phyloP scores from a whole-genome alignment of 1,140 invertebrate genomes.

The Drosophila elegans region DNA sequence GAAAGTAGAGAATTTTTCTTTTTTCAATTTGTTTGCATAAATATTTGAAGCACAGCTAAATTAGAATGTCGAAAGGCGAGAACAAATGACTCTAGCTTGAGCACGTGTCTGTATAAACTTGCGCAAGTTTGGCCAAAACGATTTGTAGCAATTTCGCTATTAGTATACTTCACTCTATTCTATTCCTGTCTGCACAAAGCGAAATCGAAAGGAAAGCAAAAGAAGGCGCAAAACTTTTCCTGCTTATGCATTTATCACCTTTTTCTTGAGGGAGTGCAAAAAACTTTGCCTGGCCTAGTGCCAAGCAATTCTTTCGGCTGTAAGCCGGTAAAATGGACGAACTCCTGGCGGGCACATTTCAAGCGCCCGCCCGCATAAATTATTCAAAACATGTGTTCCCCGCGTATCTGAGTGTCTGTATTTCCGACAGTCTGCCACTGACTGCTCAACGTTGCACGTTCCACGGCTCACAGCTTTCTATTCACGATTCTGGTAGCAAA shows the following conservation, averaged over 20 bases:
- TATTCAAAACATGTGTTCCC: constrained; percentile 82
- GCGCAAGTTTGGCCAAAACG: constrained; percentile 79
- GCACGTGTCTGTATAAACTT: constrained; percentile 55
- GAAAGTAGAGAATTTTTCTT: constrained; percentile 68
- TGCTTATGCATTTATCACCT: constrained; percentile 83
- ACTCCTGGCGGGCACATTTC: constrained; percentile 79
- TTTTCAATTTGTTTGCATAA: constrained; percentile 83
- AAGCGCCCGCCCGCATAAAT: constrained; percentile 77
- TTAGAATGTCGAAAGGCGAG: constrained; percentile 76
- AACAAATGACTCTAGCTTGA: constrained; percentile 50
- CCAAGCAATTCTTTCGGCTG: constrained; percentile 38
- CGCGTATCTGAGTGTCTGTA: constrained; percentile 56
- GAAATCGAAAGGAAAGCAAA: constrained; percentile 35
- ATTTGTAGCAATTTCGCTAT: constrained; percentile 83
- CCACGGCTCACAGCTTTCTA: not conserved
- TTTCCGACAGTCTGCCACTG: constrained; percentile 53
- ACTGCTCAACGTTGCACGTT: constrained; percentile 46
- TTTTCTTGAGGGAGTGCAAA: constrained; percentile 47
- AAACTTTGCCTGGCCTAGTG: constrained; percentile 79
- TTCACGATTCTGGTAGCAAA: constrained; percentile 33
- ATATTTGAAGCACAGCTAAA: constrained; percentile 77
- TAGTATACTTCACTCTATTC: constrained; percentile 47
- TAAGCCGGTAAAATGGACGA: constrained; percentile 17
- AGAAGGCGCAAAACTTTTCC: constrained; percentile 71
- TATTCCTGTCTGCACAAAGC: constrained; percentile 13